Evolutionary conservation across 1,140 invertebrate species (phyloP).

Genomic region (Drosophila miranda): DNA sequence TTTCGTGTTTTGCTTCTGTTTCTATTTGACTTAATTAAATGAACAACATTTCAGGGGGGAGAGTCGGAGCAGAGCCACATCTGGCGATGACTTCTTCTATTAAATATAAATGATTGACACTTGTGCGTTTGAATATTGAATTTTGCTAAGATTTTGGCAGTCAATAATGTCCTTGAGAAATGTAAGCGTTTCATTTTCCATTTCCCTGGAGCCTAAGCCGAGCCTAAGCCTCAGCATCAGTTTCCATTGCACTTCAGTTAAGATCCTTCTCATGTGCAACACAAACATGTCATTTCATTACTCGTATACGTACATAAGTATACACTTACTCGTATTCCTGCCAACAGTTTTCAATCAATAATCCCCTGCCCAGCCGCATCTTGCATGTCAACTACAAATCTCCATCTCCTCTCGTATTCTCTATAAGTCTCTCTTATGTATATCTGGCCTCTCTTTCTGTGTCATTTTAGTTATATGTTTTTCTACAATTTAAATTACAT

Average conservation of each 20-base stretch:
- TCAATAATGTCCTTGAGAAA: background rate
- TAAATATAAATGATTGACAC: conserved; percentile 29
- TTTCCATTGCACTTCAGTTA: background rate
- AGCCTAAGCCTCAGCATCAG: background rate
- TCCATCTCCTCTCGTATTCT: background rate
- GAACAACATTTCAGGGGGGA: conserved; percentile 6
- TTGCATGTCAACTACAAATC: background rate
- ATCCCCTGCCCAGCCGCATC: conserved; percentile 19
- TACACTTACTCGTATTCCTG: background rate
- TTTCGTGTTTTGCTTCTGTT: conserved; percentile 11
- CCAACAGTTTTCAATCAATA: conserved; percentile 52
- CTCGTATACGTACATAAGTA: too few species aligned
- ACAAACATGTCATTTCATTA: conserved; percentile 18
- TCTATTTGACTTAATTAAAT: conserved; percentile 36
- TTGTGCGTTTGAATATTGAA: conserved; percentile 18
- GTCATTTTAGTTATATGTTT: conserved; percentile 19
- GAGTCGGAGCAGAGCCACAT: background rate
- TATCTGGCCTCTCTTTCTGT: background rate
- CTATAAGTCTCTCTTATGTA: background rate
- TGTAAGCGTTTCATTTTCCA: background rate
- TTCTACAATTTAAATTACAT: conserved; percentile 63
- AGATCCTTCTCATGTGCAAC: background rate
- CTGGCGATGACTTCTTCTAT: conserved; percentile 14
- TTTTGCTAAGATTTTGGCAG: background rate
- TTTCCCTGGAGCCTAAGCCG: background rate